Percentiles rank a stretch among this genome's conserved stretches.
Conservation (phyloP, 1,140 invertebrate genomes). For the Trichonephila clavipes region DNA sequence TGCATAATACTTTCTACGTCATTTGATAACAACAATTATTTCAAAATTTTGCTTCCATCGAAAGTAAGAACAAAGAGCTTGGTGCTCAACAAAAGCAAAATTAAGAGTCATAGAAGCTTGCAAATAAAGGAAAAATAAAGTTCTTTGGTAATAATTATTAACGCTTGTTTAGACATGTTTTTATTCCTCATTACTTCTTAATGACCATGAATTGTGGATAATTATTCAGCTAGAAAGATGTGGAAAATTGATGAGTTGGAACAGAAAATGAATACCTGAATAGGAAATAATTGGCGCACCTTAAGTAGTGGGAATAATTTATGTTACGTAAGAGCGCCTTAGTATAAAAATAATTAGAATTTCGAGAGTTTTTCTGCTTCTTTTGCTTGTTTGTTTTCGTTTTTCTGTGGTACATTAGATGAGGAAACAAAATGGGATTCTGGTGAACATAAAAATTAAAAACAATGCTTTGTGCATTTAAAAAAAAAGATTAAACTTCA, state of each 20-base stretch:
- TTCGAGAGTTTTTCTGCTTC: too few species aligned
- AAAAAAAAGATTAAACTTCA: too few species aligned
- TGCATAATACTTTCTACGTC: not conserved
- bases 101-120: not conserved
- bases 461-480: too few species aligned
- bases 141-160: constrained; percentile 22
- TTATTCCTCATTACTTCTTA: constrained; percentile 2
- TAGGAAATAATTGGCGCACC: not conserved
- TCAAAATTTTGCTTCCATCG: not conserved
- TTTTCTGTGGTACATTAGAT: not conserved
- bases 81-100: not conserved
- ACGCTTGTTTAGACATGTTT: constrained; percentile 8
- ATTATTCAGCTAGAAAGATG: not conserved
- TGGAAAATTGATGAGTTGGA: not conserved
- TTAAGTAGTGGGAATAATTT: not conserved
- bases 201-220: not conserved
- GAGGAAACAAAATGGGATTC: too few species aligned
- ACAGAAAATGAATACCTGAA: not conserved
- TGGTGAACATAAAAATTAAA: too few species aligned
- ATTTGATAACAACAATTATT: not conserved
- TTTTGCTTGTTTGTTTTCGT: not conserved
- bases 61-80: not conserved
- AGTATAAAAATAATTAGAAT: not conserved
- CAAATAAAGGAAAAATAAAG: not conserved
- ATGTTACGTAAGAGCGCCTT: too few species aligned